These are phyloP conservation scores for Standfussiana lucernea DNA, from an alignment of 2,888 invertebrate species.

Conservation along the genomic window DNA sequence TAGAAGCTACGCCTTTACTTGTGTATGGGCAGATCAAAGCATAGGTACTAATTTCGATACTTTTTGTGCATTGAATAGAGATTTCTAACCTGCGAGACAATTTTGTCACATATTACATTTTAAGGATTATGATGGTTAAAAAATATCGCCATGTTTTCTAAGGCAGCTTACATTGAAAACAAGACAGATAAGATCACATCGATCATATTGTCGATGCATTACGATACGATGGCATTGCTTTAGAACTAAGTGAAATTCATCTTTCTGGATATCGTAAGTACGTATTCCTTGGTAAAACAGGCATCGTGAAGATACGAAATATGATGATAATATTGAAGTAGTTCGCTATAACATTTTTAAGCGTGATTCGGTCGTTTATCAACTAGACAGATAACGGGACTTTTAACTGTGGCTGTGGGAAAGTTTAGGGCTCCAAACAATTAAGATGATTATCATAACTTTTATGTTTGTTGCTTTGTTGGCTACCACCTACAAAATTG, in stretches of 20 bases:
- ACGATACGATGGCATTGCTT: neutral
- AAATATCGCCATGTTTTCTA: constrained; percentile 23
- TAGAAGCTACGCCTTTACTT: neutral
- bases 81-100: neutral
- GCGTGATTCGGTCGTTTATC: constrained; percentile 13
- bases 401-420: constrained; percentile 11
- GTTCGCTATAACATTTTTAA: constrained; percentile 15
- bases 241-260: neutral
- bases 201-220: constrained; percentile 27
- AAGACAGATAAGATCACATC: constrained; percentile 51
- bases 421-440: constrained; percentile 10
- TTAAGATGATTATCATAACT: constrained; percentile 22
- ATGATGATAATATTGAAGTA: constrained; percentile 5
- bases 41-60: neutral
- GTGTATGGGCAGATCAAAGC: neutral
- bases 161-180: constrained; percentile 35
- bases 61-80: neutral
- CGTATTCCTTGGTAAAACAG: neutral
- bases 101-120: neutral
- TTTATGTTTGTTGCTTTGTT: constrained; percentile 12
- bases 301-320: neutral
- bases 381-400: constrained; percentile 27
- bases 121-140: constrained; percentile 29
- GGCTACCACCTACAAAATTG: neutral
- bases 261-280: neutral